Conservation (phyloP, 2,797 vertebrate genomes). For the Columba guinea region DNA sequence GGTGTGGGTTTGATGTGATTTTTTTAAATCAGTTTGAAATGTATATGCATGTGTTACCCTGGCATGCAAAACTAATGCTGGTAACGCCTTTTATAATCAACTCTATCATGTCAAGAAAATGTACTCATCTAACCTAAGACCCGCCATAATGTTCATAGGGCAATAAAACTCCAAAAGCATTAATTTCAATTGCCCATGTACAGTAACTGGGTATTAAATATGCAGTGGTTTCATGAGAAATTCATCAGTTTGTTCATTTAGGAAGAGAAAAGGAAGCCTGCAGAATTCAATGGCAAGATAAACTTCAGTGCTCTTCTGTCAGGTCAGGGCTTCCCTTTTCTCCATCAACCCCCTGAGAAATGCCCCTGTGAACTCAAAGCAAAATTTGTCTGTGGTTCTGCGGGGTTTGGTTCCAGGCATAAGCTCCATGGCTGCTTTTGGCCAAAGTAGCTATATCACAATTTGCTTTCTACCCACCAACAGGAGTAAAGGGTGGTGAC, state of each 20-base stretch:
- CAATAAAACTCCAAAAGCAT: background rate
- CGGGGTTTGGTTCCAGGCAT: background rate
- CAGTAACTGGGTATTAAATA: background rate
- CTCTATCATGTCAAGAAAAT: background rate
- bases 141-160: background rate
- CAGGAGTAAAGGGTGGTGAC: background rate
- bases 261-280: background rate
- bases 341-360: background rate
- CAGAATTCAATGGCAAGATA: background rate
- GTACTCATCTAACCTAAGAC: background rate
- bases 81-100: background rate
- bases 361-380: background rate
- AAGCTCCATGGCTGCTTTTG: background rate
- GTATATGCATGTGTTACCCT: rapidly evolving
- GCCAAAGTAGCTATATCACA: background rate
- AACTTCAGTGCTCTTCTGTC: background rate
- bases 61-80: background rate
- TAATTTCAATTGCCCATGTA: background rate
- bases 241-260: background rate
- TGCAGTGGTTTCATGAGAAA: background rate
- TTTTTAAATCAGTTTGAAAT: background rate
- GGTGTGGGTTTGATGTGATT: background rate
- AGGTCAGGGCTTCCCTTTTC: background rate
- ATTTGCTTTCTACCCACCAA: background rate
- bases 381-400: background rate